phyloP scores from a whole-genome alignment of 2,113 vertebrate genomes.

The Pitta sordida region DNA sequence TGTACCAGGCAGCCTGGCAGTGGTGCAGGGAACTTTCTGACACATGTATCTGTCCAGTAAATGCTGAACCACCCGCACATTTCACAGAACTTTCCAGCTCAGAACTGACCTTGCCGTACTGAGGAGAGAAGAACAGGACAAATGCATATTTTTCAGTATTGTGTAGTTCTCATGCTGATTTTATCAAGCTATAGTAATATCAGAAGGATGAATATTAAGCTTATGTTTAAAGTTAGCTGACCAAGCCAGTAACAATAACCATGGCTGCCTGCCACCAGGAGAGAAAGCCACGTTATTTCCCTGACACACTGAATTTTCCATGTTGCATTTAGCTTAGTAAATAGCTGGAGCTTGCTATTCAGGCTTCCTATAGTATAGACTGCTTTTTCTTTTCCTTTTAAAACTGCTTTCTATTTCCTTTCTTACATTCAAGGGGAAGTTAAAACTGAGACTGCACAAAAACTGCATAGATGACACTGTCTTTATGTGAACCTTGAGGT shows the following conservation, averaged over 20 bases:
- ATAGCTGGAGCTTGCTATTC: neutral
- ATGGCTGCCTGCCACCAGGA: neutral
- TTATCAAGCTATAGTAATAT: neutral
- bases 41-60: neutral
- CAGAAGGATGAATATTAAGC: neutral
- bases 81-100: neutral
- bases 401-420: neutral
- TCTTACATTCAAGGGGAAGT: neutral
- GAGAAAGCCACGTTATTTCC: neutral
- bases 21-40: neutral
- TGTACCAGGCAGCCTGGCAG: neutral
- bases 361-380: neutral
- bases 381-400: neutral
- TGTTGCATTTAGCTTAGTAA: neutral
- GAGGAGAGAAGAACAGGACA: neutral
- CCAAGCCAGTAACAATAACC: neutral
- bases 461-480: neutral
- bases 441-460: neutral
- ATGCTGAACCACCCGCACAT: neutral
- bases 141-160: neutral
- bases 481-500: neutral
- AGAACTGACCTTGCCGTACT: accelerated
- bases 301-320: neutral
- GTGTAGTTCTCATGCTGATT: neutral
- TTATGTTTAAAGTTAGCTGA: neutral